These are phyloP conservation scores for Mechanitis mazaeus DNA, from an alignment of 2,888 invertebrate species.

Conservation along the genomic window DNA sequence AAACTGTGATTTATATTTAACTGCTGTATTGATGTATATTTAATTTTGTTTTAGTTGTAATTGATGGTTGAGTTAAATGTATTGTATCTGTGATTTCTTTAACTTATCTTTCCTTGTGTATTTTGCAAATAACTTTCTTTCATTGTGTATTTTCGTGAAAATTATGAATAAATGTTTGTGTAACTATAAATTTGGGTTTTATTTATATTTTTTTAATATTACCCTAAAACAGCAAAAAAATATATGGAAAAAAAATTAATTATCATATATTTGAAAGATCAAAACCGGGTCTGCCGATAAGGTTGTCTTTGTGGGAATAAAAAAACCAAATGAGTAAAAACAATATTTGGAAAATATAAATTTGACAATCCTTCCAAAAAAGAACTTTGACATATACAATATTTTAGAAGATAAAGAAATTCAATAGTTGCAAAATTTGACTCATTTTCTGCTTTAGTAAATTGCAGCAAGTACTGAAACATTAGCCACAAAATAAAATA, in stretches of 20 bases:
- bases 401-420: too few species aligned
- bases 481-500: too few species aligned
- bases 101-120: conserved; percentile 53
- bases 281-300: too few species aligned
- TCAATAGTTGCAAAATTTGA: too few species aligned
- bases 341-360: too few species aligned
- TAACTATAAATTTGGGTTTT: conserved; percentile 46
- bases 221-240: background rate
- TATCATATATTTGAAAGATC: too few species aligned
- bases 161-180: conserved; percentile 68
- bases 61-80: conserved; percentile 44
- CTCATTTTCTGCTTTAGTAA: too few species aligned
- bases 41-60: conserved; percentile 33
- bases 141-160: conserved; percentile 61
- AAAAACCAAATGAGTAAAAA: too few species aligned
- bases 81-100: conserved; percentile 70
- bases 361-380: too few species aligned
- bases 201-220: conserved; percentile 20
- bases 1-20: conserved; percentile 61
- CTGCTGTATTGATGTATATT: conserved; percentile 39
- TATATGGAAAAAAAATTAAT: background rate
- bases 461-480: too few species aligned
- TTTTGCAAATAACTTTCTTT: conserved; percentile 51
- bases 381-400: too few species aligned
- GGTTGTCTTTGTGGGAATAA: too few species aligned